Percentiles rank a stretch among this genome's conserved stretches.
phyloP scores from a whole-genome alignment of 1,140 invertebrate genomes.

The Chelonus insularis region DNA sequence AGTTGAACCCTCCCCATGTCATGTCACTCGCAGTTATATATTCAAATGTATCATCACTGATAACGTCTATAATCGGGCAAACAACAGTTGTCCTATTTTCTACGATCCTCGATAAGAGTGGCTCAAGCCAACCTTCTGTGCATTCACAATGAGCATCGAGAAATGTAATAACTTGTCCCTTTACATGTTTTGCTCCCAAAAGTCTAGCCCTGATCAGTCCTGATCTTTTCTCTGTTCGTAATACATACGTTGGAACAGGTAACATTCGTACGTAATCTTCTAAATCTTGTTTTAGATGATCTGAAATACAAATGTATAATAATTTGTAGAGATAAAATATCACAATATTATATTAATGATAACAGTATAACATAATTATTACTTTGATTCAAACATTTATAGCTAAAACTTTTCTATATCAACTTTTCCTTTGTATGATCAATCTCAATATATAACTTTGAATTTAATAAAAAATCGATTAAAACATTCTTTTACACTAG shows the following conservation, averaged over 20 bases:
- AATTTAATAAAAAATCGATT: too few relatives aligned
- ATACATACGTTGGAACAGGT: slow-evolving; percentile 81
- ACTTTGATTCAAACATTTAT: too few relatives aligned
- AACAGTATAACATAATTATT: too few relatives aligned
- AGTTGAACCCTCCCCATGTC: slow-evolving; percentile 98
- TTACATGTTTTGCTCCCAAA: slow-evolving; percentile 88
- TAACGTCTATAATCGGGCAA: slow-evolving; percentile 98
- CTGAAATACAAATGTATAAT: slow-evolving; percentile 60
- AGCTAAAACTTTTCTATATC: too few relatives aligned
- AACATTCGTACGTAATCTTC: slow-evolving; percentile 88
- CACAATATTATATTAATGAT: too few relatives aligned
- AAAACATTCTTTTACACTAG: too few relatives aligned
- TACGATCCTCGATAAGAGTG: slow-evolving; percentile 84
- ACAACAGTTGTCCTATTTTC: slow-evolving; percentile 91
- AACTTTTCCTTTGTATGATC: too few relatives aligned
- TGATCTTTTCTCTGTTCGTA: slow-evolving; percentile 85
- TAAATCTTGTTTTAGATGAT: slow-evolving; percentile 84
- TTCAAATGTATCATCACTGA: slow-evolving; percentile 96
- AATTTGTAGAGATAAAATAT: background rate
- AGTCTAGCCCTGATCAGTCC: slow-evolving; percentile 92
- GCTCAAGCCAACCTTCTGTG: slow-evolving; percentile 93
- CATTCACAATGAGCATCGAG: slow-evolving; percentile 96
- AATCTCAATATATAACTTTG: too few relatives aligned
- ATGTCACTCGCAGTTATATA: slow-evolving; percentile 93
- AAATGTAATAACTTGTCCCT: slow-evolving; percentile 93